Evolutionary conservation across 2,888 invertebrate species (phyloP), one percentile per base, ranked within the genome.

Genomic region (Euzophera pinguis): DNA sequence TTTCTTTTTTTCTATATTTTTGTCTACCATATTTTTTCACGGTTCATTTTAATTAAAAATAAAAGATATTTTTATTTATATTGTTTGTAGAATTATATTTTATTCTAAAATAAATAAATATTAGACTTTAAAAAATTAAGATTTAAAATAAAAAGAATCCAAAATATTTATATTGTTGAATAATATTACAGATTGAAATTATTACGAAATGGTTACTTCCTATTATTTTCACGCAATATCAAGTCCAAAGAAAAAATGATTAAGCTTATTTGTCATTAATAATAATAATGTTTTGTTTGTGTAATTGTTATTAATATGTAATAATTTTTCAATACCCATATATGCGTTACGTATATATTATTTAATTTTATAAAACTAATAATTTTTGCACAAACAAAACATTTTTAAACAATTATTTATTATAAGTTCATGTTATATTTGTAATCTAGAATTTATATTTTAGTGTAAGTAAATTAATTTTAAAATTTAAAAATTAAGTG

Each of bases 231-330:
- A 60, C 57, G 75, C 71, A 75, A 77, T 78, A 74, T 67, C 58
- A 53, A 64, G 60, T 64, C 78, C 78, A 77, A 78, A 78, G 79
- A 78, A 66, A 59, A 59, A 54, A 65, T 64, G 61, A 60, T 65
- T 56, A 60, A 60, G 49, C 35, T 22, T 53, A 62, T 61, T 51
- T 13, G 7, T 12, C 14, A 45, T 35, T 42, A 45, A 42, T 32
- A 47, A 39, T 34, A 34, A 27, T 42, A 27, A 43, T 51, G 51
- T 51, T 51, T 43, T 45, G 37, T 12, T 35, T 39, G 45, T 38
- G 45, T 52, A 17, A 29, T 38, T 29, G 43, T 41, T 47, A 47
- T 45, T 38, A 8, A 14, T 14, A 14, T 12, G 1, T 47, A 10
- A 13, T 14, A 14, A 45, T 45, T 14, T 14, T 29, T 45, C 12